Evolutionary conservation across 2,888 invertebrate genomes (phyloP).

Genomic region (Branchinecta sandiegonensis): DNA sequence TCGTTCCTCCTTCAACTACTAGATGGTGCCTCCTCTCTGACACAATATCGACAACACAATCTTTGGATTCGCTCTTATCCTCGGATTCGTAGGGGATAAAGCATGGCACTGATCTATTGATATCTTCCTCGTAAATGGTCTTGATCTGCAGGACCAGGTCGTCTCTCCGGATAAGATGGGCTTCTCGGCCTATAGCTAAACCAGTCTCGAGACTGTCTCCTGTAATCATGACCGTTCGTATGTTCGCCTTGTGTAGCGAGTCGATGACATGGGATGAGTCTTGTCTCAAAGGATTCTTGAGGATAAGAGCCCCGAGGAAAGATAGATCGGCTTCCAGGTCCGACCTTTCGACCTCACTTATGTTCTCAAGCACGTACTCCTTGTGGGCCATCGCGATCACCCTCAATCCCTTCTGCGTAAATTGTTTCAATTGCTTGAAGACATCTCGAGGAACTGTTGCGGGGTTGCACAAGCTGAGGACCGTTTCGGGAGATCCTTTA

Average conservation of each 20-base stretch:
- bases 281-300: conserved; percentile 37
- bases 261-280: conserved; percentile 37
- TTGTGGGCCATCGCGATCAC: conserved; percentile 63
- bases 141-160: too few relatives aligned
- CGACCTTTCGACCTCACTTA: too few relatives aligned
- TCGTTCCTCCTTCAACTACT: too few relatives aligned
- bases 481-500: conserved; percentile 75
- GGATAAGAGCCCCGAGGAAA: conserved; percentile 37
- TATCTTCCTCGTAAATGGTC: too few relatives aligned
- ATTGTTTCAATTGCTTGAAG: conserved; percentile 47
- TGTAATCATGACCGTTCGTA: conserved; percentile 39
- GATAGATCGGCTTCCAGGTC: conserved; percentile 20
- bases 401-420: conserved; percentile 64
- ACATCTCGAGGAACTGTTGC: conserved; percentile 48
- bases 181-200: too few relatives aligned
- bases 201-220: conserved; percentile 30
- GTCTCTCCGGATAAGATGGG: too few relatives aligned
- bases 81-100: too few relatives aligned
- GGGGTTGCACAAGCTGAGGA: conserved; percentile 44
- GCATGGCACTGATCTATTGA: too few relatives aligned
- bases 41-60: too few relatives aligned
- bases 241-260: conserved; percentile 34
- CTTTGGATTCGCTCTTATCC: too few relatives aligned
- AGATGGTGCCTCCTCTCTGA: too few relatives aligned
- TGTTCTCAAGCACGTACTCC: conserved; percentile 40